Evolutionary conservation across 2,113 vertebrate genomes (phyloP), one percentile per base, ranked within the genome.

Genomic region (Erythrocercus mccallii): DNA sequence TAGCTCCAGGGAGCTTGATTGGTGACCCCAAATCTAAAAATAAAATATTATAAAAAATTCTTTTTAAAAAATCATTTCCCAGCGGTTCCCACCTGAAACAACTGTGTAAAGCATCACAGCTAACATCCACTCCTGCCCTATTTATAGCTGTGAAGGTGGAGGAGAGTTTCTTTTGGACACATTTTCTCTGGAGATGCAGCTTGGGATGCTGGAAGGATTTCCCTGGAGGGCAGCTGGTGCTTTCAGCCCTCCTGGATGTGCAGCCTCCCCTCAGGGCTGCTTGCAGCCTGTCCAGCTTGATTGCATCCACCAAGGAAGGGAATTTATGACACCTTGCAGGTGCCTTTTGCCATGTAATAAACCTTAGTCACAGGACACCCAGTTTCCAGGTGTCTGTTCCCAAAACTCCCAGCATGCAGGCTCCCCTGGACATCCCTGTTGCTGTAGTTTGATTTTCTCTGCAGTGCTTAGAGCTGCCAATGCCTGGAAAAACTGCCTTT

Each of bases 351-450:
- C 4, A 0, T 20, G 0, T 6, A 30, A 62, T 17, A 47, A 77
- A 25, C 30, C 14, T 5, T 1, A 23, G 5, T 23, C 48, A 13
- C n/a, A 35, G 64, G 6, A 31, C 47, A 71, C 74, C 51, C 38
- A 1, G 3, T 71, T 64, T 47, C 76, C 57, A 51, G 57, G n/a
- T 33, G 42, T 79, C 20, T 82, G n/a, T 42, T 33, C 79, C 82
- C 56, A 24, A 48, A 64, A 25, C 5, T 38, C 27, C 30, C 48
- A 22, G 22, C 2, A 0, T n/a, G 15, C 22, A 30, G 30, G 35
- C 68, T 60, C 14, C 2, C 0, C 64, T 3, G 4, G 9, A 24
- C 30, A 0, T 17, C 76, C 58, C 53, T 73, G 2, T 3, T 12
- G 45, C 84, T 58, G 48, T 20, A 11, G 61, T 87, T 82, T 27